These are phyloP conservation scores for Machaerirhynchus nigripectus DNA, from an alignment of 2,113 vertebrate genomes.

Conservation along the genomic window DNA sequence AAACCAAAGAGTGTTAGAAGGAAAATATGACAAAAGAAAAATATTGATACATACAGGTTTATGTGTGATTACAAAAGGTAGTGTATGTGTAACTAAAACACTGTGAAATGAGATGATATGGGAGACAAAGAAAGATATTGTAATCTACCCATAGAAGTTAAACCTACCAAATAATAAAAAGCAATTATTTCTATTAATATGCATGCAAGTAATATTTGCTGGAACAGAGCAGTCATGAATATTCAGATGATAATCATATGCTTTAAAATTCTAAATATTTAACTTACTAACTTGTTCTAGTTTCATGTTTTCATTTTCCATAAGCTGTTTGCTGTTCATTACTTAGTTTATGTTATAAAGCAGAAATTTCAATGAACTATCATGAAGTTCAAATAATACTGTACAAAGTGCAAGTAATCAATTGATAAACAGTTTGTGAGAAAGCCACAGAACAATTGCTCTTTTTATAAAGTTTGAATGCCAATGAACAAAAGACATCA, in stretches of 20 bases:
- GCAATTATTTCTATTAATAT: neutral
- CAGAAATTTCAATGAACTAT: neutral
- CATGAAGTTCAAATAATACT: neutral
- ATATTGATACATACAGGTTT: neutral
- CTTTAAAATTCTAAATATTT: conserved; percentile 4
- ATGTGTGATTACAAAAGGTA: neutral
- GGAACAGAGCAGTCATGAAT: neutral
- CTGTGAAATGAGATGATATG: neutral
- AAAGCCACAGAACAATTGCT: neutral
- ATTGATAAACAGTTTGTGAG: neutral
- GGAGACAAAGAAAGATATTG: neutral
- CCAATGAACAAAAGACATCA: neutral
- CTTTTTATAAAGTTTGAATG: neutral
- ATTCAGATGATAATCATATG: neutral
- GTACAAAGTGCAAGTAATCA: neutral
- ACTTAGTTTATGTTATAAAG: neutral
- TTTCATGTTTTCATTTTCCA: neutral
- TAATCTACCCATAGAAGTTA: neutral
- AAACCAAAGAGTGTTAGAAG: neutral
- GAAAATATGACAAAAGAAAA: neutral
- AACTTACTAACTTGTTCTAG: neutral
- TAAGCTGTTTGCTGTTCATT: neutral
- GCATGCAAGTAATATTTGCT: neutral
- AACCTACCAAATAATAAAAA: neutral
- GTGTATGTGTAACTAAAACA: neutral